phyloP scores from a whole-genome alignment of 1,140 invertebrate genomes.

The Goniozus legneri region DNA sequence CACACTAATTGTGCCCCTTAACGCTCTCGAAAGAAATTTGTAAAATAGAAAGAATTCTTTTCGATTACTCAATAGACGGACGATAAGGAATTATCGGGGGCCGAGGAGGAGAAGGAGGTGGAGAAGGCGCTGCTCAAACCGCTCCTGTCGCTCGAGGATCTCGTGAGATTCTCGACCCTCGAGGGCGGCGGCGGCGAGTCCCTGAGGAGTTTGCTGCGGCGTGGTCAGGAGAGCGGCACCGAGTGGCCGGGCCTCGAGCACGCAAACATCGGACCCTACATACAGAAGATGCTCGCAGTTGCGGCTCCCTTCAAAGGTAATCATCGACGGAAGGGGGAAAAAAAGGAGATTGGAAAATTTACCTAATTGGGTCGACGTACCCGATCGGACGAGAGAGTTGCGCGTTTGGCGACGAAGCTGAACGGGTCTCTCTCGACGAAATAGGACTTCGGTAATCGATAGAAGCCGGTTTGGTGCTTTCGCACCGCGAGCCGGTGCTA shows the following conservation, averaged over 20 bases:
- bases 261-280: conserved; percentile 58
- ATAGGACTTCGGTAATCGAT: conserved; percentile 51
- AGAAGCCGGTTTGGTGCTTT: conserved; percentile 41
- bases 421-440: conserved; percentile 30
- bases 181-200: conserved; percentile 57
- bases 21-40: too few species aligned
- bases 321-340: too few species aligned
- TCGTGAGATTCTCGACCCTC: conserved; percentile 58
- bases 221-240: conserved; percentile 49
- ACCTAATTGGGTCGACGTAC: too few species aligned
- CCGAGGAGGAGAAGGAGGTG: conserved; percentile 65
- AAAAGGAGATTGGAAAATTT: too few species aligned
- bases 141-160: conserved; percentile 59
- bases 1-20: too few species aligned
- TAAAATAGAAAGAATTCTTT: too few species aligned
- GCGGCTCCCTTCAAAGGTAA: conserved; percentile 49
- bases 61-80: conserved; percentile 51
- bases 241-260: conserved; percentile 58
- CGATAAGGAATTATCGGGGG: conserved; percentile 62
- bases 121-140: conserved; percentile 60
- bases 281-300: conserved; percentile 55
- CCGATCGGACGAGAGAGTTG: not conserved
- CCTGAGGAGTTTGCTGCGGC: conserved; percentile 58
- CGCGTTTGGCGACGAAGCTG: conserved; percentile 18
- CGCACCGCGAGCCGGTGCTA: conserved; percentile 17